A percentile compares a stretch with the other conserved stretches of the same genome.
Conservation (phyloP, 2,113 vertebrate species). For the Podarcis muralis region DNA sequence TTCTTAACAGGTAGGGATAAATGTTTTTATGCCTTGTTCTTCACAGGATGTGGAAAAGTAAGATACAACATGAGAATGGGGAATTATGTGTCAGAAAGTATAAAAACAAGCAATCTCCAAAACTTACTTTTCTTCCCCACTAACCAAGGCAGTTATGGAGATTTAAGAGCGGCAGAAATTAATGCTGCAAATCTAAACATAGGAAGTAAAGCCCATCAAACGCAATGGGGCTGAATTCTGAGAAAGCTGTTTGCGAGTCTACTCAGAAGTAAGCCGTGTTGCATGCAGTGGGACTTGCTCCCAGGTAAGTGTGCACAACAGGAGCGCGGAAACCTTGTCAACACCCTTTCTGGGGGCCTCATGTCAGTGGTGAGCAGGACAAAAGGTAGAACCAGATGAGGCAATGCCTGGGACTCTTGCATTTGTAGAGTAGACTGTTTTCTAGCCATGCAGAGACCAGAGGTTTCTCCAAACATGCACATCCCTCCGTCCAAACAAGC, state of each 20-base stretch:
- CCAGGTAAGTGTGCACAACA: too few relatives aligned
- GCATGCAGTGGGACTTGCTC: too few relatives aligned
- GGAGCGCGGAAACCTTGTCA: too few relatives aligned
- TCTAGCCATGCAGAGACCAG: too few relatives aligned
- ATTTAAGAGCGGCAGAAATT: neutral
- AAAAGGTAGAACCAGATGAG: too few relatives aligned
- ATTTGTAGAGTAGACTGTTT: too few relatives aligned
- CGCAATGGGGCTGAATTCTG: neutral
- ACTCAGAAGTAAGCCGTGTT: too few relatives aligned
- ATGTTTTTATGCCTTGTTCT: conserved; percentile 18
- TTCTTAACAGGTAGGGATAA: conserved; percentile 11
- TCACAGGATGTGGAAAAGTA: neutral
- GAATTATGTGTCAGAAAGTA: conserved; percentile 22
- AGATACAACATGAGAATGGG: conserved; percentile 5
- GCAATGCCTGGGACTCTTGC: too few relatives aligned
- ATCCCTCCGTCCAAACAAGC: too few relatives aligned
- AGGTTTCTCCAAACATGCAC: too few relatives aligned
- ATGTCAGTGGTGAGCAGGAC: too few relatives aligned
- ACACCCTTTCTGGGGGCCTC: too few relatives aligned
- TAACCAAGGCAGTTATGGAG: neutral
- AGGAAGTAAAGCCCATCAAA: neutral
- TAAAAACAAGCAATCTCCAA: conserved; percentile 6
- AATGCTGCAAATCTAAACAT: neutral
- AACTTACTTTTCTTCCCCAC: neutral
- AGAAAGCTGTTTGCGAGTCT: neutral